Conservation (phyloP, 2,888 invertebrate genomes). For the Campoletis raptor region DNA sequence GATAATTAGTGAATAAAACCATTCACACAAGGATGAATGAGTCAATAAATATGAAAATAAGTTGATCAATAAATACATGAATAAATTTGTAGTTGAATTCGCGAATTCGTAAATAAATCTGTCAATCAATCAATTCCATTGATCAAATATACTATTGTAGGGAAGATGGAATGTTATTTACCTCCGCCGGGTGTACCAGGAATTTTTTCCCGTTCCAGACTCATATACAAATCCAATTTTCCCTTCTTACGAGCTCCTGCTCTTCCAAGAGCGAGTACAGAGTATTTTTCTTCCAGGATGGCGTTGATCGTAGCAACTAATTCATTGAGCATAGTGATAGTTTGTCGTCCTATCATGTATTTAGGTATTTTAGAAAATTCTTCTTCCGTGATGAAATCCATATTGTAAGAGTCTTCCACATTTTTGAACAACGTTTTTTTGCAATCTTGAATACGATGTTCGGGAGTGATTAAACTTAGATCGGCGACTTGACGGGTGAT, state of each 20-base stretch:
- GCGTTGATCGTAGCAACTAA: constrained; percentile 77
- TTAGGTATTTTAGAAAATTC: constrained; percentile 80
- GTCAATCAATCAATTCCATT: not conserved
- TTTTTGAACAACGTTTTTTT: constrained; percentile 79
- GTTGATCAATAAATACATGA: not conserved
- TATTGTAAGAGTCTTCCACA: constrained; percentile 68
- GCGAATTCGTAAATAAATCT: not conserved
- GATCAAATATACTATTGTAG: not conserved
- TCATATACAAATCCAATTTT: constrained; percentile 78
- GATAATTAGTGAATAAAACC: not conserved
- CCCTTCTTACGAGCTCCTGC: constrained; percentile 79
- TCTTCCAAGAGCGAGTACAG: constrained; percentile 77
- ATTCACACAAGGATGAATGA: not conserved
- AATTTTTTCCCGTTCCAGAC: constrained; percentile 77
- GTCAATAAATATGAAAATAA: not conserved
- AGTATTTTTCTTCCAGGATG: constrained; percentile 79
- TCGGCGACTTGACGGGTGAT: not conserved
- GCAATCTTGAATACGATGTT: constrained; percentile 72
- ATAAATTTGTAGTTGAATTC: not conserved
- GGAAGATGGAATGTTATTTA: constrained; percentile 57
- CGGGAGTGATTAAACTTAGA: constrained; percentile 21
- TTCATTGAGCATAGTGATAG: constrained; percentile 75
- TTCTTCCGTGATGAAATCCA: constrained; percentile 69
- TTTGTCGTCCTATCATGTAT: constrained; percentile 80
- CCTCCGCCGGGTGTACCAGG: constrained; percentile 73